Percentiles rank a stretch among this genome's conserved stretches.
Evolutionary conservation across 2,888 invertebrate species (phyloP).

Genomic region (Lissonota sp.): DNA sequence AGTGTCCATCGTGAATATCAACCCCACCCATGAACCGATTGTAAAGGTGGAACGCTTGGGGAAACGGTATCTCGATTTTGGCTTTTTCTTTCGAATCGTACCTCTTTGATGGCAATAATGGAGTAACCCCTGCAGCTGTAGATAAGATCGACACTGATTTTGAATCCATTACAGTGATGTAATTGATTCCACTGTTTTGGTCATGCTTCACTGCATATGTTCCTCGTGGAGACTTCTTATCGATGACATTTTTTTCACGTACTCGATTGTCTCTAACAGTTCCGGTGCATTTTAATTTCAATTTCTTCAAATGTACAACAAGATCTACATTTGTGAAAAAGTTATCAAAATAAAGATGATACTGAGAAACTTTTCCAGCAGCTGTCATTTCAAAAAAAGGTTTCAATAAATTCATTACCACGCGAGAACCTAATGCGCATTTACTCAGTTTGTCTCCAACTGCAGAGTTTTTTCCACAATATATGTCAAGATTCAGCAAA

Average conservation of each 20-base stretch:
- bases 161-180: no score
- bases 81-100: constrained; percentile 32
- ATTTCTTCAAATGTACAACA: constrained; percentile 32
- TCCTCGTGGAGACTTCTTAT: no score
- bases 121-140: not conserved
- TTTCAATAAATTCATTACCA: constrained; percentile 47
- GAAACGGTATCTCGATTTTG: constrained; percentile 13
- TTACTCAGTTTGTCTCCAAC: no score
- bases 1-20: constrained; percentile 9
- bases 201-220: no score
- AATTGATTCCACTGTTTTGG: no score
- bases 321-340: constrained; percentile 29
- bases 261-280: no score
- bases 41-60: constrained; percentile 34
- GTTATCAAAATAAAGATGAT: constrained; percentile 42
- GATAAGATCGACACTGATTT: no score
- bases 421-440: no score
- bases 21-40: no score
- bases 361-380: constrained; percentile 1
- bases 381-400: constrained; percentile 48
- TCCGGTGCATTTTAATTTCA: no score
- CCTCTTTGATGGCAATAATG: constrained; percentile 40
- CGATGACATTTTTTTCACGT: no score
- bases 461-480: constrained; percentile 40
- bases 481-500: constrained; percentile 20